These are phyloP conservation scores for Globodera ellingtonae DNA, from an alignment of 1,140 invertebrate genomes.

Conservation along the genomic window DNA sequence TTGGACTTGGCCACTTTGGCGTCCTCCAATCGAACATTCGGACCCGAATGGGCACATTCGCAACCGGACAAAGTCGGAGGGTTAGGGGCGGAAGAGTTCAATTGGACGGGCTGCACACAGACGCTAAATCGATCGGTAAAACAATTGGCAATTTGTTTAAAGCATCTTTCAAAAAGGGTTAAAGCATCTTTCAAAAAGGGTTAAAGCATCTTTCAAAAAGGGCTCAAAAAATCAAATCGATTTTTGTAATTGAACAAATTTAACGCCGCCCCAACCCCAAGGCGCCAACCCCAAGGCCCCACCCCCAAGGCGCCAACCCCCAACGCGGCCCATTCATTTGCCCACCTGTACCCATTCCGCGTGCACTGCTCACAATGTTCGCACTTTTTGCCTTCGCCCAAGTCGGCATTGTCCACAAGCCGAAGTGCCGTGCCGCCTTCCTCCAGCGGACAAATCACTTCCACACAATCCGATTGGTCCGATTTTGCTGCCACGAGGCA, in stretches of 20 bases:
- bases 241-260: no score
- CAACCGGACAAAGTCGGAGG: constrained; percentile 5
- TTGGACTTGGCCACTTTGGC: neutral
- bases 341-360: constrained; percentile 33
- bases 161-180: neutral
- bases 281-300: no score
- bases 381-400: constrained; percentile 7
- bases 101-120: constrained; percentile 9
- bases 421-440: neutral
- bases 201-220: neutral
- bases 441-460: constrained; percentile 1
- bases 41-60: constrained; percentile 26
- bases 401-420: neutral
- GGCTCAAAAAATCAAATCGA: neutral
- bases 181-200: neutral
- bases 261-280: no score
- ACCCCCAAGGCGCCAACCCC: no score
- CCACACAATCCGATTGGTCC: constrained; percentile 2
- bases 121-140: neutral
- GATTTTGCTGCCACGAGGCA: neutral
- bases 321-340: neutral
- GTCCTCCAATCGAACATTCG: neutral
- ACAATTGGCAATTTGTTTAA: neutral
- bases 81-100: neutral
- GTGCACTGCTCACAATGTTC: constrained; percentile 28